These are phyloP conservation scores for Harpagus bidentatus DNA, from an alignment of 2,113 vertebrate genomes.

Conservation along the genomic window DNA sequence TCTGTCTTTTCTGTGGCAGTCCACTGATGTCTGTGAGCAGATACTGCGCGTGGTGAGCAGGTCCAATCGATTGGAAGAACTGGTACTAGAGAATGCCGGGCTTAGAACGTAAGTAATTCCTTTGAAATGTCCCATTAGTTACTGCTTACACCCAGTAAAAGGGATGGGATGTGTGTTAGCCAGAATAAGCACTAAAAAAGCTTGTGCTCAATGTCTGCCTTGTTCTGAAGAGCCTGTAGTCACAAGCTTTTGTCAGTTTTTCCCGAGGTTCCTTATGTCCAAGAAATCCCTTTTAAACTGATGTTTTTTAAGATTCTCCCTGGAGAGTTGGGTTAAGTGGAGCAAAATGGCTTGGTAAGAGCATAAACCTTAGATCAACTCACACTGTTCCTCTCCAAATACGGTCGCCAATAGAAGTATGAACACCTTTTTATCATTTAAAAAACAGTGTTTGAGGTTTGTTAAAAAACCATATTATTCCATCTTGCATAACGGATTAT, in stretches of 20 bases:
- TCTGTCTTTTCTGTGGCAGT: slow-evolving; percentile 74
- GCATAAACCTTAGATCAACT: background rate
- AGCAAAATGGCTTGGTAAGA: background rate
- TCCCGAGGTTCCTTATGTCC: background rate
- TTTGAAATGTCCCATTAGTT: background rate
- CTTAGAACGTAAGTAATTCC: slow-evolving; percentile 87
- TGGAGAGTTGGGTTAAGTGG: background rate
- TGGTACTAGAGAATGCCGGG: slow-evolving; percentile 93
- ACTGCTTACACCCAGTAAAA: background rate
- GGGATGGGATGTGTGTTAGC: background rate
- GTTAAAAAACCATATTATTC: background rate
- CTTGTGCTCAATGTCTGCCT: background rate
- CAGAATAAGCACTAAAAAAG: background rate
- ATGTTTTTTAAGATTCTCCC: background rate
- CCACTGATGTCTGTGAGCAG: slow-evolving; percentile 93
- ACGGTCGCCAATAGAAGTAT: background rate
- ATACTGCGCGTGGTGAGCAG: slow-evolving; percentile 90
- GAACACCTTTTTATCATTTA: background rate
- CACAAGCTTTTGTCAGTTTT: background rate
- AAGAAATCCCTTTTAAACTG: background rate
- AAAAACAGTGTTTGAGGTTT: background rate
- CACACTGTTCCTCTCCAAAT: background rate
- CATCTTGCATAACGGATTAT: background rate
- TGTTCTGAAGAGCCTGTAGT: background rate
- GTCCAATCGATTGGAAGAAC: slow-evolving; percentile 89